These are phyloP conservation scores for Hafferia zeledoni DNA, from an alignment of 2,797 vertebrate genomes.

Conservation along the genomic window DNA sequence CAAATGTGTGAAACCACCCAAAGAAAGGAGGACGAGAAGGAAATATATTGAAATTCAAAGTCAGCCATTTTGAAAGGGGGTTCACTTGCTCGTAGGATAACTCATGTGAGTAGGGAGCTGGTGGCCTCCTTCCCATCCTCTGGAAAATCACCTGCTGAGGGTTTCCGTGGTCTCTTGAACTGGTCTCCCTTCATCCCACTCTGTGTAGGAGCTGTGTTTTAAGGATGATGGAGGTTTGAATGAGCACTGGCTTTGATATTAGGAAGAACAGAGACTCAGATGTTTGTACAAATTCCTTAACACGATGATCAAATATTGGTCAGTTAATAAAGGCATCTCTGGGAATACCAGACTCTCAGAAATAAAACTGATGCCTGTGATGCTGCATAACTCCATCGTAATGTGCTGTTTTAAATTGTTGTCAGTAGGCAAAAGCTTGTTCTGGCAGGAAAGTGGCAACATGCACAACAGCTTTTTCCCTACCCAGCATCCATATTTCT, in stretches of 20 bases:
- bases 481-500: not conserved
- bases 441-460: not conserved
- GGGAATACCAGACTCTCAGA: not conserved
- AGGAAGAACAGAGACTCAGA: not conserved
- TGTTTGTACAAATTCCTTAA: not conserved
- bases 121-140: not conserved
- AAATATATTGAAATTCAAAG: not conserved
- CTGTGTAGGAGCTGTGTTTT: not conserved
- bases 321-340: not conserved
- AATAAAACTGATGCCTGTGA: not conserved
- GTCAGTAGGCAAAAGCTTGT: not conserved
- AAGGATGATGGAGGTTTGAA: not conserved
- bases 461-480: not conserved
- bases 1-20: not conserved
- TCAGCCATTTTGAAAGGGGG: not conserved
- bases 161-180: not conserved
- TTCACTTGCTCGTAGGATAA: not conserved
- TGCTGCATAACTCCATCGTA: not conserved
- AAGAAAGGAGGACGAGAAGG: not conserved
- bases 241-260: not conserved
- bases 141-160: not conserved
- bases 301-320: not conserved
- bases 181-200: not conserved
- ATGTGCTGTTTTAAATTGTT: not conserved
- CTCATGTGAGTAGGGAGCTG: not conserved